A percentile compares a stretch with the other conserved stretches of the same genome.
phyloP scores from a whole-genome alignment of 1,140 invertebrate species.

The Delia radicum region DNA sequence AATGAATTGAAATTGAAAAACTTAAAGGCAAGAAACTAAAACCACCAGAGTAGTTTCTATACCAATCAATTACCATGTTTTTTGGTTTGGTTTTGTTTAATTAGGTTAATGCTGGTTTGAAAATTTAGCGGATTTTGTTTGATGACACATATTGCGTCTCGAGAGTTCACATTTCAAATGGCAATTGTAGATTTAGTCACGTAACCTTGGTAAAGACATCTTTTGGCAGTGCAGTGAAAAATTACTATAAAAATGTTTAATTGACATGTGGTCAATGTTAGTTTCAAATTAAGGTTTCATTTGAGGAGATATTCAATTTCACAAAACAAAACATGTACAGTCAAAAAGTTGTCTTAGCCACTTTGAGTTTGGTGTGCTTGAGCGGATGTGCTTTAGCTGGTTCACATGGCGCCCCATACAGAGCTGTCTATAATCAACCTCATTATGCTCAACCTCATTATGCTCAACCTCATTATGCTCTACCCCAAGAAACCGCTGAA shows the following conservation, averaged over 20 bases:
- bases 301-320: slow-evolving; percentile 5
- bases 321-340: not conserved
- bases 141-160: slow-evolving; percentile 8
- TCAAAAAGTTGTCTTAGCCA: not conserved
- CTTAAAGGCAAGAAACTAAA: too few species aligned
- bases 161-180: not conserved
- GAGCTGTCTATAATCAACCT: not conserved
- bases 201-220: slow-evolving; percentile 17
- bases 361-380: not conserved
- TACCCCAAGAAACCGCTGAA: slow-evolving; percentile 40
- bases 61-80: slow-evolving; percentile 13
- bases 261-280: slow-evolving; percentile 19
- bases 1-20: too few species aligned
- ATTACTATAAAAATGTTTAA: slow-evolving; percentile 27
- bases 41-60: too few species aligned
- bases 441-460: not conserved
- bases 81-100: not conserved
- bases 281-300: slow-evolving; percentile 23
- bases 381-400: not conserved
- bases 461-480: not conserved
- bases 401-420: not conserved
- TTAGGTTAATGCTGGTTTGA: not conserved
- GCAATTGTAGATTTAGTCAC: slow-evolving; percentile 27
- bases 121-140: slow-evolving; percentile 5
- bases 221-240: not conserved